Base-by-base conservation (phyloP, 2,113 vertebrate species). In the Maylandia zebra region DNA sequence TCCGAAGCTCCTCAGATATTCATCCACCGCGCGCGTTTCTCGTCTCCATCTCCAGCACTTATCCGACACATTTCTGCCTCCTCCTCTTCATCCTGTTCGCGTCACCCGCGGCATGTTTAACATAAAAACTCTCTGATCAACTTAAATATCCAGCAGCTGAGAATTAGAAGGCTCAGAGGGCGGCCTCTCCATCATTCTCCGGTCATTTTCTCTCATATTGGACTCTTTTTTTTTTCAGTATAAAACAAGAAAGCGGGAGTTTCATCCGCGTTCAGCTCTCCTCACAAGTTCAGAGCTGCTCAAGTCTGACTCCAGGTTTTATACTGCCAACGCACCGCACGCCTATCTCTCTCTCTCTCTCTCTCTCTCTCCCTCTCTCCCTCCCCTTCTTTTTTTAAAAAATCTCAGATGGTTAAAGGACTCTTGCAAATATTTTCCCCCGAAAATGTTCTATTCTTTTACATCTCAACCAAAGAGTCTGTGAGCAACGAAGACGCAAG, bases 271-370 rank as follows among this genome's bases (percentile, higher is more conserved):
- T 79, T 16, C 61, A 41, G 57, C 13, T 80, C 88, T 85, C 83
- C 85, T 83, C 85, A 89, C 43, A 92, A 94, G 82, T 95, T 94
- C 78, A 90, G 88, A 32, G 85, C 91, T 81, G 85, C 83, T 74
- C 16, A 82, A 79, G 69, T 52, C 89, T 78, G 88, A 89, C 79
- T 82, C 82, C 83, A 34, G 80, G 38, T 92, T 95, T 95, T 95
- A 94, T 95, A 93, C 84, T 38, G 64, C 57, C 24, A 48, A 13
- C 76, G 10, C 53, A 48, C 13, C 9, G 22, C 14, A 45, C 69
- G 69, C 82, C 14, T 27, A 2, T 16, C 38, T 64, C 52, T 32
- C 50, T 17, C 52, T 32, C 50, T 17, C 52, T 19, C 30, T 50
- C 85, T 27, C 59, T 27, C 81, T 12, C 56, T 43, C 71, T n/a